Base-by-base conservation (phyloP, 1,140 invertebrate species). In the Homalodisca vitripennis region DNA sequence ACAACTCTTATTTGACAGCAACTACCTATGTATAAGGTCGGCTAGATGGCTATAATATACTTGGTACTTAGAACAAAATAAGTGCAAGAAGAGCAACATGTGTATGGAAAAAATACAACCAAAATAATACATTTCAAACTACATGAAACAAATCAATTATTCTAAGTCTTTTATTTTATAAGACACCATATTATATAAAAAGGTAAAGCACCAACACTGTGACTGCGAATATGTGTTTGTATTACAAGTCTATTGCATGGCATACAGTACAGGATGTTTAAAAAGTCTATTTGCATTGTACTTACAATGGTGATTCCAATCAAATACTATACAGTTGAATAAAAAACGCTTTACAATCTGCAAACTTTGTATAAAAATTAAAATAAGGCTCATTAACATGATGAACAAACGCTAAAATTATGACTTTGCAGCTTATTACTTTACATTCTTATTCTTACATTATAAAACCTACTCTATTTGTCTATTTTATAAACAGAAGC, bases 201-300 rank as follows among this genome's bases (percentile, higher is more conserved):
- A 66, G 31, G 24, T 66, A 47, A 66, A 66, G 63, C 63, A 66
- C 63, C 63, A 66, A 66, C 41, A 27, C 27, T 47, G 63, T 66
- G 30, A 12, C 51, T 55, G 51, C 24, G 6, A 55, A 12, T 10
- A 46, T 64, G 34, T 41, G 14, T 20, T 24, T 26, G 22, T 27
- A 17, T 62, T 13, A 27, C 57, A 31, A 62, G 29, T 31, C 26
- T 32, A 64, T 34, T 34, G 34, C 17, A 26, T 13, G 34, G 34
- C 30, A 3, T 22, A 10, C 26, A 17, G 6, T 55, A 55, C n/a
- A 55, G 10, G 24, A 55, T 17, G 24, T 22, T 66, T 71, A 31
- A 30, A 69, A 71, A 71, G 62, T 71, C 67, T 68, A 31, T 63
- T 71, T 47, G 66, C 66, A 71, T 67, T 71, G 51, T 30, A 13